A percentile compares a stretch with the other conserved stretches of the same genome.
phyloP scores from a whole-genome alignment of 2,113 vertebrate genomes.

The Chionodraco myersi region DNA sequence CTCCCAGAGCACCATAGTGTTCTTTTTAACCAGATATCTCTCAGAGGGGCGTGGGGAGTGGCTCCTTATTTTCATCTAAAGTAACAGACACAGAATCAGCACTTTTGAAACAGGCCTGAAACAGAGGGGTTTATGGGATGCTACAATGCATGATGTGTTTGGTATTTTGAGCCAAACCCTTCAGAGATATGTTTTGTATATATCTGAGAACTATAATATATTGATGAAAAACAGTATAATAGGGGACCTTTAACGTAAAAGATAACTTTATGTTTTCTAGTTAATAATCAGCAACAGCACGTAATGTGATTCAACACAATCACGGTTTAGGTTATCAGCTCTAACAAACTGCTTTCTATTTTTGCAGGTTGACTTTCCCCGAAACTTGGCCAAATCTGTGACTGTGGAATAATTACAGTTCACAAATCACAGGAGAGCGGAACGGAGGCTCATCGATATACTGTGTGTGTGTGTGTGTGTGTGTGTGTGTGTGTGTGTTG shows the following conservation, averaged over 20 bases:
- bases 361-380: slow-evolving; percentile 94
- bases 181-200: too few relatives aligned
- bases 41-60: too few relatives aligned
- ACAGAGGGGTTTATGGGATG: too few relatives aligned
- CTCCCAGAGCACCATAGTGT: too few relatives aligned
- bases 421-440: slow-evolving; percentile 30
- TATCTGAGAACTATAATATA: too few relatives aligned
- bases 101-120: too few relatives aligned
- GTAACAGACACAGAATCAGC: too few relatives aligned
- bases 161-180: too few relatives aligned
- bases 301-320: not conserved
- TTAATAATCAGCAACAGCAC: not conserved
- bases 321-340: not conserved
- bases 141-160: too few relatives aligned
- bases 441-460: slow-evolving; percentile 51
- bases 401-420: slow-evolving; percentile 89
- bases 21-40: too few relatives aligned
- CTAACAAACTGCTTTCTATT: slow-evolving; percentile 24
- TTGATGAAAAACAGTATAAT: too few relatives aligned
- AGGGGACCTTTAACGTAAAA: not conserved
- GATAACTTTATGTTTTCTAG: not conserved
- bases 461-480: slow-evolving; percentile 43
- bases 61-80: not conserved
- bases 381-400: slow-evolving; percentile 97
- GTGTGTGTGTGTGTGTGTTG: slow-evolving; percentile 23